Evolutionary conservation across 35 echinoderm and acorn worm genomes (phyloP), one percentile per base, ranked within the genome.

Genomic region (Diadema setosum): DNA sequence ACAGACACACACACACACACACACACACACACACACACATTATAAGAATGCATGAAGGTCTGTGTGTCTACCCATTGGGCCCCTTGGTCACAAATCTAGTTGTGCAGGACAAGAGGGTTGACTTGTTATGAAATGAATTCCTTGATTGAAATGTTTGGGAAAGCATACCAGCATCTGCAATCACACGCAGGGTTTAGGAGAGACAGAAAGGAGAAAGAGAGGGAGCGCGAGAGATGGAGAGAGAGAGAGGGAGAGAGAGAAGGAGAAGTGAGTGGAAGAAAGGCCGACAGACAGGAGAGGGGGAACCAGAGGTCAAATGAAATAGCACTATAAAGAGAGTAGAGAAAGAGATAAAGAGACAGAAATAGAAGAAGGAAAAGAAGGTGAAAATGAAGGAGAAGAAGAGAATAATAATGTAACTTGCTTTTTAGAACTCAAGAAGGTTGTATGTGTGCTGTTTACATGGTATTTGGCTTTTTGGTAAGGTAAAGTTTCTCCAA

Each of bases 101-200:
- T n/a, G n/a, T n/a, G n/a, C n/a, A n/a, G n/a, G n/a, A n/a, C n/a
- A n/a, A n/a, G n/a, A n/a, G n/a, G n/a, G n/a, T n/a, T n/a, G 63
- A 67, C 37, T 67, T 67, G 63, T 67, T 67, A 34, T 33, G 63
- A 67, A 67, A 67, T 67, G 37, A 67, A 67, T 67, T 67, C 63
- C 63, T 67, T 33, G 63, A 67, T 67, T 67, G 63, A 67, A 67
- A 67, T 67, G 63, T 67, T 67, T 67, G 37, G 63, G 63, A 67
- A 67, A 67, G 63, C 63, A 16, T 67, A 34, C 27, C 63, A 67
- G 63, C 30, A n/a, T n/a, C n/a, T n/a, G n/a, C n/a, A n/a, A n/a
- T n/a, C n/a, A n/a, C n/a, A n/a, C 27, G 27, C 63, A 67, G 26
- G 5, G 30, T 26, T 67, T 67, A 67, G 63, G 15, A 63, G 58